Percentiles rank a stretch among this genome's conserved stretches.
Conservation (phyloP, 2,113 vertebrate genomes). For the Lasiurus cinereus region DNA sequence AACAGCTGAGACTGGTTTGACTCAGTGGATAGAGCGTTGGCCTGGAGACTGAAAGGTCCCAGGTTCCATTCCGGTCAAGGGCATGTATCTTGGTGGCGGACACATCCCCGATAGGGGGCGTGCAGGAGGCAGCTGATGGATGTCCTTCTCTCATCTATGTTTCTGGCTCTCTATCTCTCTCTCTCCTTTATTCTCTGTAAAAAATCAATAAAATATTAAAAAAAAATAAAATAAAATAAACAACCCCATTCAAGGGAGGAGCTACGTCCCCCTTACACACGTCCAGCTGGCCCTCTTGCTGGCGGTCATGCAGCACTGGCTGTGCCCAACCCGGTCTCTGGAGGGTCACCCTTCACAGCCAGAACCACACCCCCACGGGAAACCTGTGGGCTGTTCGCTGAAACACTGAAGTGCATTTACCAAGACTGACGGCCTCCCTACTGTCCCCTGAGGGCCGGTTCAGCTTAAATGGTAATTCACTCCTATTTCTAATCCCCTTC, state of each 20-base stretch:
- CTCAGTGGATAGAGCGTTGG: too few relatives aligned
- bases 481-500: slow-evolving; percentile 84
- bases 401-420: slow-evolving; percentile 84
- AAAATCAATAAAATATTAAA: background rate
- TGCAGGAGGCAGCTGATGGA: too few relatives aligned
- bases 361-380: slow-evolving; percentile 43
- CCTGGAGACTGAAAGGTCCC: too few relatives aligned
- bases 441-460: slow-evolving; percentile 81
- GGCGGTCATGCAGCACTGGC: background rate
- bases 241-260: background rate
- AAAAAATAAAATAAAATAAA: background rate
- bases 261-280: background rate
- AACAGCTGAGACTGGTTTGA: too few relatives aligned
- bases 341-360: slow-evolving; percentile 26
- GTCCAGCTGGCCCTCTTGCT: background rate
- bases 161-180: background rate
- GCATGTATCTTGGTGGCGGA: too few relatives aligned
- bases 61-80: too few relatives aligned
- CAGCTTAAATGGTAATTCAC: slow-evolving; percentile 86
- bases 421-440: slow-evolving; percentile 76
- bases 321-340: background rate
- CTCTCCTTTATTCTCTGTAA: background rate
- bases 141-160: background rate
- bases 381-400: slow-evolving; percentile 75
- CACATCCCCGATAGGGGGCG: too few relatives aligned